Evolutionary conservation across 2,797 vertebrate genomes (phyloP).

Genomic region (Glyptemys insculpta): DNA sequence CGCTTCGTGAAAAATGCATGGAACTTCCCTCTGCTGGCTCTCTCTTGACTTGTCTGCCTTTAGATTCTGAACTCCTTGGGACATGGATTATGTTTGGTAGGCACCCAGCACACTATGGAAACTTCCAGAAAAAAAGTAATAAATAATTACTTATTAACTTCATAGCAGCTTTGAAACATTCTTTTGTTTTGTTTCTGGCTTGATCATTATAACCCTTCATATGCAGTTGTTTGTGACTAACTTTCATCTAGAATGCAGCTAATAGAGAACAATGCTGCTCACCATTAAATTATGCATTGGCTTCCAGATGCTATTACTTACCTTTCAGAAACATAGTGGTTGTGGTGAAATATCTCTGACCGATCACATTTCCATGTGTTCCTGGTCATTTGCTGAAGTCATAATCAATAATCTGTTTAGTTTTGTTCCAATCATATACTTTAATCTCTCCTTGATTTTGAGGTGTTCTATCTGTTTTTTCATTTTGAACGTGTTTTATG

Average conservation of each 20-base stretch:
- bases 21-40: neutral
- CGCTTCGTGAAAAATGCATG: neutral
- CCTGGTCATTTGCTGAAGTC: neutral
- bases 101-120: neutral
- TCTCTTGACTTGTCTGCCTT: neutral
- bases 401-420: neutral
- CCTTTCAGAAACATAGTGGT: neutral
- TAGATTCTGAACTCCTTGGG: neutral
- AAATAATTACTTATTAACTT: neutral
- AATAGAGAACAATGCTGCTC: neutral
- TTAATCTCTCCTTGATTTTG: neutral
- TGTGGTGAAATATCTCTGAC: neutral
- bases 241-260: neutral
- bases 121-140: neutral
- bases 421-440: neutral
- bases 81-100: neutral
- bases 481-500: neutral
- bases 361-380: neutral
- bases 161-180: neutral
- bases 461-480: neutral
- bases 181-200: neutral
- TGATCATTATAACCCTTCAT: neutral
- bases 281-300: neutral
- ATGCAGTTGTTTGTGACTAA: neutral
- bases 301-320: neutral